Evolutionary conservation across 1,140 invertebrate genomes (phyloP), one percentile per base, ranked within the genome.

Genomic region (Aphis gossypii): DNA sequence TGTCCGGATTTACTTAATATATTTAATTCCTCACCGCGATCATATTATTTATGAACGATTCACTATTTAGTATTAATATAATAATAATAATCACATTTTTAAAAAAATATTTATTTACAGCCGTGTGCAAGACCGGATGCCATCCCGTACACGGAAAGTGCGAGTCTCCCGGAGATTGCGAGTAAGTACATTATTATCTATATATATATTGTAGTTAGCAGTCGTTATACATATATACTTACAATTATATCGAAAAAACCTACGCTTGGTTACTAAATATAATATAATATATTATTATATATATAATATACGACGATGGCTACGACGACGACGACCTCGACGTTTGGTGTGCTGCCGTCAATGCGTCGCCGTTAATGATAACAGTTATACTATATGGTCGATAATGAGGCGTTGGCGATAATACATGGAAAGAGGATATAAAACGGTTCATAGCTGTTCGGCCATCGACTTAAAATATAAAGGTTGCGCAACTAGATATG

Each of bases 111-210:
- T 95, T 94, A 95, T 94, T 96, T 96, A 35, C 96, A 98, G 98
- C 98, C 92, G 97, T 98, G 8, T 99, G 98, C 95, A 98, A 98
- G 95, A 96, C 97, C 94, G 98, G 98, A 94, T 99, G 98, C 95
- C 97, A 99, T 95, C 97, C 97, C 60, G 96, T 97, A 35, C 98
- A 99, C 95, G 98, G 98, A 44, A 97, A 97, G 95, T 99, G 98
- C 96, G 97, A 98, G 95, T 96, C 96, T 87, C 98, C 98, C 35
- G 98, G 98, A 51, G 98, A 98, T 95, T 99, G 98, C 96, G 96
- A 97, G 97, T 98, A 95, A 97, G 97, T 97, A 94, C 68, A 92
- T 30, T 18, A 30, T 14, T 46, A 89, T 35, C 35, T 54, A 20
- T 54, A 8, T 54, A 54, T 6, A 25, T 89, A 25, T 89, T 90